Percentiles rank a stretch among this genome's conserved stretches.
These are phyloP conservation scores for Eupithecia tripunctaria DNA, from an alignment of 2,888 invertebrate species.

Conservation along the genomic window DNA sequence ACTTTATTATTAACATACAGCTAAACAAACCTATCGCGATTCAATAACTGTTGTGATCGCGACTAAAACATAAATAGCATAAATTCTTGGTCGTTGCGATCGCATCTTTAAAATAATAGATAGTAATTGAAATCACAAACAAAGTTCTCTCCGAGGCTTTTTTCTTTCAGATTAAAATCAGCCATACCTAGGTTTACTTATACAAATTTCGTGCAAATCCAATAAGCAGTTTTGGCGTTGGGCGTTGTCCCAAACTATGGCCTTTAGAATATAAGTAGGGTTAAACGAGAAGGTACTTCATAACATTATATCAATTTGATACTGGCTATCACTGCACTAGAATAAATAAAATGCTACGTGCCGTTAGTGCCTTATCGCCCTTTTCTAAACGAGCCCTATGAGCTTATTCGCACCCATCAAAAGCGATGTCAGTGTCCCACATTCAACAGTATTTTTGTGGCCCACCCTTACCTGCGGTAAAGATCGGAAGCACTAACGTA, in stretches of 20 bases:
- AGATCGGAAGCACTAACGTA: conserved; percentile 22
- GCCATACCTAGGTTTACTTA: too few relatives aligned
- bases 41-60: too few relatives aligned
- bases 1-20: too few relatives aligned
- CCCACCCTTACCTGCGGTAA: conserved; percentile 21
- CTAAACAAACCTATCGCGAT: too few relatives aligned
- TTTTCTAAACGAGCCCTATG: background rate
- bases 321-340: background rate
- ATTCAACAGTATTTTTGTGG: conserved; percentile 25
- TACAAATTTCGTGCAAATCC: too few relatives aligned
- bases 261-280: background rate
- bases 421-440: conserved; percentile 3
- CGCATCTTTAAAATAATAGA: too few relatives aligned
- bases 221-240: background rate
- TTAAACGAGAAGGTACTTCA: background rate
- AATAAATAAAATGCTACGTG: background rate
- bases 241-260: background rate
- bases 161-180: too few relatives aligned
- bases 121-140: too few relatives aligned
- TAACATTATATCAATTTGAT: background rate
- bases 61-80: too few relatives aligned
- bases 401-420: conserved; percentile 16
- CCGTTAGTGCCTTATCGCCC: background rate
- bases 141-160: too few relatives aligned
- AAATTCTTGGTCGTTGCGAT: too few relatives aligned